Conservation (phyloP, 2,888 invertebrate species). For the Caenorhabditis sp. region DNA sequence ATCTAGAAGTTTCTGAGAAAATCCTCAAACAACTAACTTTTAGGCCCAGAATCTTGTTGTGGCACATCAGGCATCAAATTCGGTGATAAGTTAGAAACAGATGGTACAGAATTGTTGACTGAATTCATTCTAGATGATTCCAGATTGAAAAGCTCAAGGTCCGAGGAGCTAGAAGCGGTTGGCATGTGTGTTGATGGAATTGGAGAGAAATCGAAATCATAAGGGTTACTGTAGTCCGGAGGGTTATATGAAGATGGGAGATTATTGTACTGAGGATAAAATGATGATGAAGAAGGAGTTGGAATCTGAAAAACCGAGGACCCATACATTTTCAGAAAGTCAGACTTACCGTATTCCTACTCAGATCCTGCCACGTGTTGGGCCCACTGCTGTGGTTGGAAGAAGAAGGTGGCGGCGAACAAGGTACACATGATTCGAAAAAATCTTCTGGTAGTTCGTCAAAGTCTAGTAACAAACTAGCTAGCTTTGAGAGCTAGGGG, state of each 20-base stretch:
- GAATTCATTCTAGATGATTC: conserved; percentile 4
- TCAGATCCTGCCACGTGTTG: background rate
- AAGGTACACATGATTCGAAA: conserved; percentile 35
- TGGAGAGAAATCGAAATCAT: too few relatives aligned
- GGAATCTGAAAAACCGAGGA: conserved; percentile 16
- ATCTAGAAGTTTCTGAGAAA: background rate
- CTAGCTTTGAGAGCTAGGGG: conserved; percentile 39
- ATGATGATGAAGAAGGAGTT: background rate
- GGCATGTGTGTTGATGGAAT: background rate
- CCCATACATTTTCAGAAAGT: too few relatives aligned
- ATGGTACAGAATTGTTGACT: conserved; percentile 3
- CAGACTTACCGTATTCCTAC: background rate
- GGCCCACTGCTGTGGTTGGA: conserved; percentile 23
- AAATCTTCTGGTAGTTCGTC: conserved; percentile 64
- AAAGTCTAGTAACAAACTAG: conserved; percentile 70
- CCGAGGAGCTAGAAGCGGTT: conserved; percentile 23
- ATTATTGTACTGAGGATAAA: background rate
- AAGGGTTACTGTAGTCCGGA: background rate
- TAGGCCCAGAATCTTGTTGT: background rate
- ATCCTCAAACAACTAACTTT: conserved; percentile 10
- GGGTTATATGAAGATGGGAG: background rate
- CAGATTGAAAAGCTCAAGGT: conserved; percentile 3
- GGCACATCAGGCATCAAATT: background rate
- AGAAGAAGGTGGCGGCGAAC: conserved; percentile 13
- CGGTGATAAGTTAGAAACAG: conserved; percentile 2